phyloP scores from a whole-genome alignment of 2,113 vertebrate species.

The Siniperca knerii region DNA sequence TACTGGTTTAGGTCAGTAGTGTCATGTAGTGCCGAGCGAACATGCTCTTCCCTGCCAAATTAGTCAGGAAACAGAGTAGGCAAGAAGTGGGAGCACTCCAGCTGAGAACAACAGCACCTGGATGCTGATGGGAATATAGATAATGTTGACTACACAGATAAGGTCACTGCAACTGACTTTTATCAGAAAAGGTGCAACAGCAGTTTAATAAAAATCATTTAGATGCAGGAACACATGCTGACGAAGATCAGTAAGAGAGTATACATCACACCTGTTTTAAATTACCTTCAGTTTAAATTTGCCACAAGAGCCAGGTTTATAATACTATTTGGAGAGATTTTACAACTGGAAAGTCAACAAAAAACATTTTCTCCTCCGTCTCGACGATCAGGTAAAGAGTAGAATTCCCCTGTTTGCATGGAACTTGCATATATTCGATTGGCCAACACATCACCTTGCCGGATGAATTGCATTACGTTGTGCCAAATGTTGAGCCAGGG shows the following conservation, averaged over 20 bases:
- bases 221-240: conserved; percentile 30
- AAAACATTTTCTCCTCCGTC: background rate
- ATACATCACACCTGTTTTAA: conserved; percentile 21
- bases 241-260: conserved; percentile 30
- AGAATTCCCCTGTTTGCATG: conserved; percentile 15
- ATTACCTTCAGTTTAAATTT: conserved; percentile 17
- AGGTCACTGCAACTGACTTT: conserved; percentile 61
- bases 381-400: conserved; percentile 8
- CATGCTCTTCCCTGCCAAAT: conserved; percentile 69
- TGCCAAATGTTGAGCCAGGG: background rate
- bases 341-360: background rate
- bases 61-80: conserved; percentile 66
- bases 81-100: conserved; percentile 60
- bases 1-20: conserved; percentile 66
- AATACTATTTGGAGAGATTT: conserved; percentile 19
- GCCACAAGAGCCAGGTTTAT: background rate
- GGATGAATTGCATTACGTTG: background rate
- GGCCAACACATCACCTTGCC: background rate
- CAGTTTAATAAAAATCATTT: conserved; percentile 54
- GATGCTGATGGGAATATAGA: conserved; percentile 63
- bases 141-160: conserved; percentile 67
- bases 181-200: conserved; percentile 41
- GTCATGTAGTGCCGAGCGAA: conserved; percentile 64
- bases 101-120: conserved; percentile 69
- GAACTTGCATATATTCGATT: background rate